Evolutionary conservation across 2,113 vertebrate genomes (phyloP).

Genomic region (Cranoglanis bouderius): DNA sequence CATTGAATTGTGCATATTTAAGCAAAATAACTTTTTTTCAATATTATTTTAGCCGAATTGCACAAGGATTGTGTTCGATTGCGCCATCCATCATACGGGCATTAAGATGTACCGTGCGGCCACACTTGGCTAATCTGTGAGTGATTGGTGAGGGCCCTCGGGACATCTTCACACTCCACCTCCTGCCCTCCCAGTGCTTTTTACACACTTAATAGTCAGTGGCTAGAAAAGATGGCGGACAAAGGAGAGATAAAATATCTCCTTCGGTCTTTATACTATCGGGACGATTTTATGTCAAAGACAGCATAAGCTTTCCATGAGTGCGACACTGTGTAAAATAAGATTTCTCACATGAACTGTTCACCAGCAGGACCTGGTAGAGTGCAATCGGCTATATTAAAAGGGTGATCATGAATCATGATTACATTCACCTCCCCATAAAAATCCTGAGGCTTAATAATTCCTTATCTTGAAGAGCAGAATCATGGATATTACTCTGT

Average conservation of each 20-base stretch:
- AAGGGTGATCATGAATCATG: conserved; percentile 2
- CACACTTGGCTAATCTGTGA: conserved; percentile 46
- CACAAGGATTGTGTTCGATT: conserved; percentile 28
- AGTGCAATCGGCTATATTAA: conserved; percentile 22
- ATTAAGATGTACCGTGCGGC: conserved; percentile 35
- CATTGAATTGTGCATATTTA: background rate
- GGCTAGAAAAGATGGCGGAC: background rate
- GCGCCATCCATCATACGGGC: conserved; percentile 23
- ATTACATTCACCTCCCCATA: background rate
- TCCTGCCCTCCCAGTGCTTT: conserved; percentile 33
- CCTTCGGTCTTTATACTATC: background rate
- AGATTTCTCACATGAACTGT: conserved; percentile 2
- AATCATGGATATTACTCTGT: conserved; percentile 14
- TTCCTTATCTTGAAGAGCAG: conserved; percentile 26
- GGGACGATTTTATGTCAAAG: background rate
- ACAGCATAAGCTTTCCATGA: background rate
- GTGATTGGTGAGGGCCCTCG: conserved; percentile 37
- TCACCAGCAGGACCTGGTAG: background rate
- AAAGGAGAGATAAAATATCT: background rate
- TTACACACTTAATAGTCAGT: conserved; percentile 39
- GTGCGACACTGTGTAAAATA: conserved; percentile 13
- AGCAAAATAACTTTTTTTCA: no score
- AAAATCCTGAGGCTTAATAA: conserved; percentile 19
- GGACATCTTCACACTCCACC: conserved; percentile 35
- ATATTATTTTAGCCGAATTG: background rate